Evolutionary conservation across 2,888 invertebrate genomes (phyloP), one percentile per base, ranked within the genome.

Genomic region (Globia sparganii): DNA sequence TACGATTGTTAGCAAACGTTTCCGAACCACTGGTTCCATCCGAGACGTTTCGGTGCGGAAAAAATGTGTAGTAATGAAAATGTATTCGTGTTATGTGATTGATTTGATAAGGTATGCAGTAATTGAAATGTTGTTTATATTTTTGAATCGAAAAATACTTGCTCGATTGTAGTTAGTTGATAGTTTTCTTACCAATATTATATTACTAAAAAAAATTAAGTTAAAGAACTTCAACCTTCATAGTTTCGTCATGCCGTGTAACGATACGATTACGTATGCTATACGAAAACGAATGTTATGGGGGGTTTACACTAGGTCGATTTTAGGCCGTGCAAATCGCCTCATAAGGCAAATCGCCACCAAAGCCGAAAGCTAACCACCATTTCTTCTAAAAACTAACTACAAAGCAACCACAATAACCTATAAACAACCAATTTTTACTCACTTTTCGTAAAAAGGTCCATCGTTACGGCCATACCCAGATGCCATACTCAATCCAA

Each of bases 21-120:
- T 86, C 78, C 83, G 11, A 58, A 8, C 65, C 88, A 68, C 34
- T 86, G 86, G 56, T 13, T 66, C 49, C n/a, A 53, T 61, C 56
- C 56, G 21, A 34, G 31, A 49, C 6, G 37, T 59, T 43, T 53
- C 31, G 70, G 46, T 66, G 49, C 6, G 75, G 43, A 85, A 82
- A 75, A 75, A 72, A 72, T 64, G 21, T 58, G 37, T 46, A 11
- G 18, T 49, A 49, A 69, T 31, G 31, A n/a, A 37, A n/a, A 31
- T 75, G 6, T 53, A 25, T 73, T 37, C 13, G 4, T 34, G 37
- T 21, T 31, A 34, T 37, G 34, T 28, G 8, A 66, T 46, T 37
- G 37, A n/a, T 31, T 46, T 37, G 37, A n/a, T 31, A 46, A 78
- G 40, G 13, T 61, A 3, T 40, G 3, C 31, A n/a, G 25, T 37